These are phyloP conservation scores for Parnassius mnemosyne DNA, from an alignment of 2,888 invertebrate genomes.

Conservation along the genomic window DNA sequence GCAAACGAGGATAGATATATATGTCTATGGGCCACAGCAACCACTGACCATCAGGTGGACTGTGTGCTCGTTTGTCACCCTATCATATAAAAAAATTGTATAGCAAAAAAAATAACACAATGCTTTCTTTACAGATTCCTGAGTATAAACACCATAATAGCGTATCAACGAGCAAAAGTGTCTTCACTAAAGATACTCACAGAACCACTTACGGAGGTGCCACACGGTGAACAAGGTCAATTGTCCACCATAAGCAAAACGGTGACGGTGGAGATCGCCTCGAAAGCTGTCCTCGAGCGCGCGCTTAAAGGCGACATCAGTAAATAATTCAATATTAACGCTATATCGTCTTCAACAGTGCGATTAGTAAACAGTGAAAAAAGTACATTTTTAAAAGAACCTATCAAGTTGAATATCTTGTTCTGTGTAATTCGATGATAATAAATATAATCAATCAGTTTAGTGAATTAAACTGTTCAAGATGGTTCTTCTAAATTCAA, in stretches of 20 bases:
- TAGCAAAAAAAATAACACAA: conserved; percentile 3
- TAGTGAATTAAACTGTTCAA: too few species aligned
- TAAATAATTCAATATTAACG: conserved; percentile 27
- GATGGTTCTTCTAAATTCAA: too few species aligned
- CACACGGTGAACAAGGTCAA: conserved; percentile 47
- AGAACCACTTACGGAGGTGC: conserved; percentile 42
- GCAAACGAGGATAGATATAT: too few species aligned
- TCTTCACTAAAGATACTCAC: conserved; percentile 88
- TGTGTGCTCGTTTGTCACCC: too few species aligned
- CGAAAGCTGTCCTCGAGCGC: conserved; percentile 62
- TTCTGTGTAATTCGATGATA: too few species aligned
- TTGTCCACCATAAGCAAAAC: conserved; percentile 73
- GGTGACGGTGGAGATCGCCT: conserved; percentile 73
- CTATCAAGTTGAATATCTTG: neutral
- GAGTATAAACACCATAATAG: conserved; percentile 92
- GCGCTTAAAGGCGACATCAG: conserved; percentile 65
- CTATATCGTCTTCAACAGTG: neutral
- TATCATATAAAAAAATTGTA: too few species aligned
- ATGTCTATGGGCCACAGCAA: too few species aligned
- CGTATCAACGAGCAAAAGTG: conserved; percentile 95
- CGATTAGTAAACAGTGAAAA: conserved; percentile 2
- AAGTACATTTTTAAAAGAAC: neutral
- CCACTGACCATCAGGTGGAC: too few species aligned
- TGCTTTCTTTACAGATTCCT: conserved; percentile 83
- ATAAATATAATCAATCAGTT: too few species aligned